Base-by-base conservation (phyloP, 2,888 invertebrate species). In the Deilephila elpenor region DNA sequence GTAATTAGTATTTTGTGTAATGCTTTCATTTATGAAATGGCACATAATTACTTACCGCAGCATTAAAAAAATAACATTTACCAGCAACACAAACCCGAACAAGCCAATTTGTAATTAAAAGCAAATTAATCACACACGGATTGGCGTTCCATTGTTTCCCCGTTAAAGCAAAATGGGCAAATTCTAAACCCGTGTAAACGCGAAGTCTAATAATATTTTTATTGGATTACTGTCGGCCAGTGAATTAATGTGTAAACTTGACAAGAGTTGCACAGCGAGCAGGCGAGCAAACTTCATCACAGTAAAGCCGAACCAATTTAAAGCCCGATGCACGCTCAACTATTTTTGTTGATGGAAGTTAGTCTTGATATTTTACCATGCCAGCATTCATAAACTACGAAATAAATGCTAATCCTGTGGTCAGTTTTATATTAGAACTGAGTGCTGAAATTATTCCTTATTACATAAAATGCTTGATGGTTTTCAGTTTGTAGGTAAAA, bases 191-290 rank as follows among this genome's bases (percentile, higher is more conserved):
- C 51, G 25, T 25, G 51, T 51, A 67, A 67, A 44, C 44, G 44
- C 51, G 51, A 60, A 74, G 76, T 73, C 73, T 75, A 78, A 75
- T 78, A 78, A 75, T 78, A 78, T 78, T 76, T 76, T 75, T 75
- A 78, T 78, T 75, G 71, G 75, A 77, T 77, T 77, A 77, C 67
- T 61, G 73, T 72, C 59, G 74, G 64, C 70, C 74, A 61, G 74
- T 72, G 76, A 76, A 74, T 75, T 74, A 75, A 74, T 77, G 74
- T 60, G 71, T 60, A 71, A 71, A 67, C 71, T 59, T 74, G 75
- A 74, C 76, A 73, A 73, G 67, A 67, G 67, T 67, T 67, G 67
- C 76, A 71, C 71, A 60, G 37, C 44, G 44, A 51, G 71, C 44
- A 25, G 71, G 70, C 60, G 73, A 37, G 59, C 29, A 73, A 59